phyloP scores from a whole-genome alignment of 2,888 invertebrate species.

The Lucinisca nassula region DNA sequence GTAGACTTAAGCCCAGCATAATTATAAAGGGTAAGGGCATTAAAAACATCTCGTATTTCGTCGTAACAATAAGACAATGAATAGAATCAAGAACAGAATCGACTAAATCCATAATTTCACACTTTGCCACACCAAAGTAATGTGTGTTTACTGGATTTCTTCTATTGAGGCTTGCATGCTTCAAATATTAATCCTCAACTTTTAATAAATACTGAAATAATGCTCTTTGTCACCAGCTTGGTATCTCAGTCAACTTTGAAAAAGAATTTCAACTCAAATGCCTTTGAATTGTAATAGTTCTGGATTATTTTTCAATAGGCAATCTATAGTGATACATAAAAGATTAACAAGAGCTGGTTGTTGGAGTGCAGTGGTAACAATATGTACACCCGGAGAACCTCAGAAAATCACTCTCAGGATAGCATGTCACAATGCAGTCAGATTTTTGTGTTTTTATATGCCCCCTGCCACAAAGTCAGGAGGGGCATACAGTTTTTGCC shows the following conservation, averaged over 20 bases:
- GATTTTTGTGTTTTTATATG: too few relatives aligned
- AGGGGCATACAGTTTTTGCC: too few relatives aligned
- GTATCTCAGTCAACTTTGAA: background rate
- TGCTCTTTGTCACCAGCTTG: background rate
- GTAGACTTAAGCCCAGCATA: slow-evolving; percentile 14
- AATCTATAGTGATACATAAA: background rate
- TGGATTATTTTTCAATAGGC: background rate
- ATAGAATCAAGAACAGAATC: background rate
- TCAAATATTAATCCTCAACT: slow-evolving; percentile 2
- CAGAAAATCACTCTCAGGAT: too few relatives aligned
- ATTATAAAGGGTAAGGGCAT: slow-evolving; percentile 3
- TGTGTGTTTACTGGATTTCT: background rate
- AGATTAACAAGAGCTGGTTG: background rate
- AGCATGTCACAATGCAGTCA: too few relatives aligned
- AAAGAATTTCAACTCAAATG: slow-evolving; percentile 11
- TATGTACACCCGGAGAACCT: too few relatives aligned
- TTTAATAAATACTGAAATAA: slow-evolving; percentile 10
- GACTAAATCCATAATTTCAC: slow-evolving; percentile 8
- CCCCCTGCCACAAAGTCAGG: too few relatives aligned
- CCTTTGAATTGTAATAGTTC: background rate
- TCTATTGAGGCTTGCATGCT: slow-evolving; percentile 7
- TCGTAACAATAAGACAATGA: slow-evolving; percentile 14
- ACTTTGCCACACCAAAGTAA: slow-evolving; percentile 2
- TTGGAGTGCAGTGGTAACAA: too few relatives aligned
- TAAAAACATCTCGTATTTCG: slow-evolving; percentile 11